Evolutionary conservation across 2,888 invertebrate genomes (phyloP).

Genomic region (Entomobrya multifasciata): DNA sequence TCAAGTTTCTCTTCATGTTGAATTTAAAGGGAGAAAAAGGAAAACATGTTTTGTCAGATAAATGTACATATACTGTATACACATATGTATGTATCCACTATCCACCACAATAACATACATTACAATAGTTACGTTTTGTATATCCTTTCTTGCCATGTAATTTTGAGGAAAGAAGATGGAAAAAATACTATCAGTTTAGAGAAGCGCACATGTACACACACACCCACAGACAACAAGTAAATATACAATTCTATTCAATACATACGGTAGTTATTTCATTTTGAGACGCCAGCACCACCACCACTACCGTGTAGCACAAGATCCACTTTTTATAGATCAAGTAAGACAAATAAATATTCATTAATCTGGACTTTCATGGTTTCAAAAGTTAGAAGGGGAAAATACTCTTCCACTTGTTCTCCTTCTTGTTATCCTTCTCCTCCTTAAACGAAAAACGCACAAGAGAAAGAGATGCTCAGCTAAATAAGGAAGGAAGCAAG

Average conservation of each 20-base stretch:
- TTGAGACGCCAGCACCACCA: no score
- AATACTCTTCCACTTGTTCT: no score
- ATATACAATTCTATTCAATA: no score
- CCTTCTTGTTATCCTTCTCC: no score
- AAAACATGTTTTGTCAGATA: neutral
- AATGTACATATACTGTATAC: neutral
- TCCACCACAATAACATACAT: neutral
- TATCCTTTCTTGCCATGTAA: conserved; percentile 24
- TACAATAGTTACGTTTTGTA: neutral
- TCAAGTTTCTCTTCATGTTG: conserved; percentile 20
- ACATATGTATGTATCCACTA: no score
- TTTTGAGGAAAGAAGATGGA: neutral
- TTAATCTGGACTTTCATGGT: conserved; percentile 76
- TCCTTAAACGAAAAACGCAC: conserved; percentile 23
- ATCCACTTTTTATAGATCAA: conserved; percentile 57
- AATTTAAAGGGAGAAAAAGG: conserved; percentile 36
- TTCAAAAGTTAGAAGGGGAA: conserved; percentile 75
- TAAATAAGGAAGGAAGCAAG: neutral
- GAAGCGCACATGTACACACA: neutral
- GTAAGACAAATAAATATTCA: conserved; percentile 78
- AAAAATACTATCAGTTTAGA: conserved; percentile 1
- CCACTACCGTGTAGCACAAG: neutral
- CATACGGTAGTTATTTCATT: no score
- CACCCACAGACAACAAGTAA: no score
- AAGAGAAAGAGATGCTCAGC: conserved; percentile 21